Evolutionary conservation across 1,140 invertebrate species (phyloP), one percentile per base, ranked within the genome.

Genomic region (Coptotermes formosanus): DNA sequence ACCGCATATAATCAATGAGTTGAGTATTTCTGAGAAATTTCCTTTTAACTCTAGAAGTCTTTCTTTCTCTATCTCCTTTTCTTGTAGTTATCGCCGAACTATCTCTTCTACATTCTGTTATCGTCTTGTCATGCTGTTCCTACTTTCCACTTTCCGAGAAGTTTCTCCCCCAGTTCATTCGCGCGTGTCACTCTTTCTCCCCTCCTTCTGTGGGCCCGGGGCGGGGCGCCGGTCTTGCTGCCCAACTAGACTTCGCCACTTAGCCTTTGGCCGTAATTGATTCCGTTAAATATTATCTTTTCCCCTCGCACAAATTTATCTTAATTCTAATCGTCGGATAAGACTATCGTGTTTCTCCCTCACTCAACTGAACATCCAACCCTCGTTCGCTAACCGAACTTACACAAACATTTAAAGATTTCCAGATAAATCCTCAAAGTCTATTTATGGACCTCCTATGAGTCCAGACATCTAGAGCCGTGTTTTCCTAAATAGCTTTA

Each of bases 211-310:
- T 59, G n/a, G n/a, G n/a, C n/a, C n/a, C n/a, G n/a, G n/a, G n/a
- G n/a, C n/a, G n/a, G n/a, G n/a, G n/a, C n/a, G 45, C 12, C 59
- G 6, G 6, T 25, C 7, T 64, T 19, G 19, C 21, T n/a, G 7
- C 25, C 25, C 25, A 64, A n/a, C 59, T n/a, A 64, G 59, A 64
- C 59, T 21, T 75, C 64, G 6, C 64, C 64, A 75, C 64, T 75
- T 75, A 75, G 64, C 64, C n/a, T 30, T 30, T 30, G 64, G 0
- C 64, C 25, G 64, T 75, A 75, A 75, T 75, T 75, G 64, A 75
- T 75, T 75, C 64, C n/a, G 64, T 75, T 75, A 75, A 75, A 75
- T 75, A 75, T 75, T 75, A 75, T 75, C 64, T 75, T 75, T 75
- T 75, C 64, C 64, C 64, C 64, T 75, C n/a, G 21, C 64, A 75